Evolutionary conservation across 1,140 invertebrate genomes (phyloP), one percentile per base, ranked within the genome.

Genomic region (Drosophila trapezifrons): DNA sequence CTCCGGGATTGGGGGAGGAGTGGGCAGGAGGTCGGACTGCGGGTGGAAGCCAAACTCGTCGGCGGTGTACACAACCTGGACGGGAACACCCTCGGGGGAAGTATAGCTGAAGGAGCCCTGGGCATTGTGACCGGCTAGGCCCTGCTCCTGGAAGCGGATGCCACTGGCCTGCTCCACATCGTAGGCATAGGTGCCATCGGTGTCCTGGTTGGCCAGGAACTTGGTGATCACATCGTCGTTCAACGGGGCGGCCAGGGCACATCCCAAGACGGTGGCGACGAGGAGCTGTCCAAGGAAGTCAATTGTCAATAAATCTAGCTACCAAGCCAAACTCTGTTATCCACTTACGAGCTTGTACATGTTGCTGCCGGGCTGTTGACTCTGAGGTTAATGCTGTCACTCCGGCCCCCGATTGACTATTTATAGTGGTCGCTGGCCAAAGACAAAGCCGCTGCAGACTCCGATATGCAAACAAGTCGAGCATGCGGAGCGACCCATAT

Each of bases 1-100:
- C 20, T 78, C 75, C 40, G 94, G 94, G 60, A 94, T 93, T 18
- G 94, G 94, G 7, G 94, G 94, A 12, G 94, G 93, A 0, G 93
- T 94, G 9, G 94, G 94, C 43, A 95, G 77, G 78, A 94, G 93
- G n/a, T 93, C 93, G 8, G 86, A 90, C 20, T 80, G 49, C 7
- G 93, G 93, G 45, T 90, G 91, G 80, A 85, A 93, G 12, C 92
- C 94, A 63, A 93, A 93, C 69, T 94, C 94, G 75, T 95, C 94
- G 38, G 94, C 94, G 4, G 92, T 92, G 75, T 94, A 95, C 18
- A 85, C 80, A 0, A 94, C 74, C 3, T 86, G 62, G 60, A 93
- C 91, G 12, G 79, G 92, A 62, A 89, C 40, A 10, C 93, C 93
- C 65, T 93, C 93, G 18, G 87, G 87, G 13, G 83, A 84, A 3